Conservation (phyloP, 2,797 vertebrate species). For the Coregonus sp. region DNA sequence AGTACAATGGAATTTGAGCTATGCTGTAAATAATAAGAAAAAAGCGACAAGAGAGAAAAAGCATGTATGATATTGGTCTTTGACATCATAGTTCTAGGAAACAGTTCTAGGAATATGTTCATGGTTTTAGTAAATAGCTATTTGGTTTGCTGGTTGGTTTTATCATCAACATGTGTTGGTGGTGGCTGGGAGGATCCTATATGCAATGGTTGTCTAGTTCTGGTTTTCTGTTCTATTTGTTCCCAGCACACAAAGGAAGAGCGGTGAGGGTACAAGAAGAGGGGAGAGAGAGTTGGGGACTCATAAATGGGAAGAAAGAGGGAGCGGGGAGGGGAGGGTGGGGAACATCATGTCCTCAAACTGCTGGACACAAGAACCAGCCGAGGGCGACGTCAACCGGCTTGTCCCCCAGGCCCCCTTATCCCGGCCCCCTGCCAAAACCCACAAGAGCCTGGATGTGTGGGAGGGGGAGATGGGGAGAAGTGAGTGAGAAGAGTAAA, state of each 20-base stretch:
- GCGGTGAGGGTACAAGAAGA: neutral
- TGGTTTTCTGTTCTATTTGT: neutral
- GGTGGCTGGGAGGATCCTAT: neutral
- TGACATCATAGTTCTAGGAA: neutral
- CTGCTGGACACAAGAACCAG: conserved; percentile 26
- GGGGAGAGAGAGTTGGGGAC: conserved; percentile 3
- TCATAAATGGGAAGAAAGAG: neutral
- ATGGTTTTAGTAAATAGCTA: too few species aligned
- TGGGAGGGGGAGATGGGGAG: neutral
- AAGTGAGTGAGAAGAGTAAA: conserved; percentile 32
- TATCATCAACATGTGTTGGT: neutral
- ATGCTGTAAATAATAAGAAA: neutral
- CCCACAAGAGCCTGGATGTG: conserved; percentile 36
- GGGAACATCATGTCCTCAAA: neutral
- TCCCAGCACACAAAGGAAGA: neutral
- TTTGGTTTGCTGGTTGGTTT: too few species aligned
- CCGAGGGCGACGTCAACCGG: conserved; percentile 36
- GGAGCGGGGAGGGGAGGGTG: neutral
- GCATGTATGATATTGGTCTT: neutral
- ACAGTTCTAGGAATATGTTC: neutral
- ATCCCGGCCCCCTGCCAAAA: conserved; percentile 26
- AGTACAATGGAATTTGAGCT: too few species aligned
- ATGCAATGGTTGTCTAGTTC: neutral
- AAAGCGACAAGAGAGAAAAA: neutral
- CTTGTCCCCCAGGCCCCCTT: conserved; percentile 10